Evolutionary conservation across 2,113 vertebrate genomes (phyloP).

Genomic region (Trachemys scripta): DNA sequence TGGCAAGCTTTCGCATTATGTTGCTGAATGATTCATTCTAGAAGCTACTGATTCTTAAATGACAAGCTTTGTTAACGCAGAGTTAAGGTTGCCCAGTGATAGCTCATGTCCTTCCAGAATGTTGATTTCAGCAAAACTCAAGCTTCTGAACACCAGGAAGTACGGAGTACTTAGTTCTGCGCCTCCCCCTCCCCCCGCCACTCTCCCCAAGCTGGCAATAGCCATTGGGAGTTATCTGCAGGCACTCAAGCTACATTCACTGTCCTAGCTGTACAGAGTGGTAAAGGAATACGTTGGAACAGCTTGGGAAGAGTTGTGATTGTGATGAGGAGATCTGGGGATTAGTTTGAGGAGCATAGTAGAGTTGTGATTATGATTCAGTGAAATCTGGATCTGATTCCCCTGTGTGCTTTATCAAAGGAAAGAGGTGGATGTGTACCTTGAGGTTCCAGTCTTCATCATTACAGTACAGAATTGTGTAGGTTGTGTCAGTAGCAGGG

Average conservation of each 20-base stretch:
- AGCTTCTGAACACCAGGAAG: not conserved
- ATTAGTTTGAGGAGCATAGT: not conserved
- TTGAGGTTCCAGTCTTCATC: not conserved
- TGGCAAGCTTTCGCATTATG: not conserved
- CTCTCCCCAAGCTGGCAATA: not conserved
- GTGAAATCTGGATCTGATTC: not conserved
- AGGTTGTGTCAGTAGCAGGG: not conserved
- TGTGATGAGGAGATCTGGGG: not conserved
- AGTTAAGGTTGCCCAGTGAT: not conserved
- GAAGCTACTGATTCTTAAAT: not conserved
- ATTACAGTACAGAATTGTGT: not conserved
- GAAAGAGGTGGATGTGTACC: not conserved
- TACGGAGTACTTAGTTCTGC: not conserved
- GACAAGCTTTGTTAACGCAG: not conserved
- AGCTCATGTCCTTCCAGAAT: not conserved
- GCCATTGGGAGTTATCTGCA: not conserved
- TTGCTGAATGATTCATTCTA: not conserved
- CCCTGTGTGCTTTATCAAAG: not conserved
- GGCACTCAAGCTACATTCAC: not conserved
- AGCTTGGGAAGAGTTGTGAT: not conserved
- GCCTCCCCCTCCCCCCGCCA: too few species aligned
- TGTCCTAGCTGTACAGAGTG: not conserved
- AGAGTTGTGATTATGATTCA: not conserved
- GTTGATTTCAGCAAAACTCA: not conserved
- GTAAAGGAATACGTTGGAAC: not conserved